Evolutionary conservation across 2,888 invertebrate genomes (phyloP), one percentile per base, ranked within the genome.

Genomic region (Idaea dimidiata): DNA sequence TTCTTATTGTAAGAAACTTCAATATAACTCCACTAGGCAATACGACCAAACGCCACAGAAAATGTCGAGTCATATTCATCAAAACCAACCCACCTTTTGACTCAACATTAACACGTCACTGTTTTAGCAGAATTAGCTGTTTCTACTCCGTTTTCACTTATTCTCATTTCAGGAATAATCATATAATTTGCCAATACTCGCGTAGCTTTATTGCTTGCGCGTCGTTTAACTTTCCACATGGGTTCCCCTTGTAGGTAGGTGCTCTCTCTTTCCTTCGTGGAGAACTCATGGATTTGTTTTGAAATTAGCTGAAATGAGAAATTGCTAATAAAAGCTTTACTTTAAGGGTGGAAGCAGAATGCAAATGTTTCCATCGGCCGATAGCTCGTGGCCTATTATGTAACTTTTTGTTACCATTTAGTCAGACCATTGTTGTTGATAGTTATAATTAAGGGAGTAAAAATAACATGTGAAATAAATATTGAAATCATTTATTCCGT

Each of bases 221-320:
- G 70, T 70, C 71, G 70, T 72, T 72, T 69, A 69, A 71, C 72
- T 72, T 72, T 67, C 68, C 71, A 71, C 72, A 72, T 66, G 71
- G 68, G 64, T 63, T 66, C 61, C 67, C 61, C 32, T 59, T 43
- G 14, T 43, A 14, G 7, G 14, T 43, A 14, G 7, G 43, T 43
- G 6, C 43, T 10, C 43, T 43, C 43, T 43, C 43, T 43, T 43
- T 43, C 43, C 14, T 10, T 14, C 43, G 14, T 43, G 43, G 14
- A 43, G 43, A 14, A 8, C 7, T 7, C 14, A 43, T 10, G 43
- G 43, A 43, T 43, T 43, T 43, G 43, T 43, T 43, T 43, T 43
- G 43, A 43, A 43, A 43, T 43, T 43, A 43, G 43, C 43, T 43
- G 43, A 43, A 43, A 43, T 43, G 43, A 43, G 43, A 43, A 43